These are phyloP conservation scores for Lagorchestes hirsutus DNA, from an alignment of 2,797 vertebrate genomes.

Conservation along the genomic window DNA sequence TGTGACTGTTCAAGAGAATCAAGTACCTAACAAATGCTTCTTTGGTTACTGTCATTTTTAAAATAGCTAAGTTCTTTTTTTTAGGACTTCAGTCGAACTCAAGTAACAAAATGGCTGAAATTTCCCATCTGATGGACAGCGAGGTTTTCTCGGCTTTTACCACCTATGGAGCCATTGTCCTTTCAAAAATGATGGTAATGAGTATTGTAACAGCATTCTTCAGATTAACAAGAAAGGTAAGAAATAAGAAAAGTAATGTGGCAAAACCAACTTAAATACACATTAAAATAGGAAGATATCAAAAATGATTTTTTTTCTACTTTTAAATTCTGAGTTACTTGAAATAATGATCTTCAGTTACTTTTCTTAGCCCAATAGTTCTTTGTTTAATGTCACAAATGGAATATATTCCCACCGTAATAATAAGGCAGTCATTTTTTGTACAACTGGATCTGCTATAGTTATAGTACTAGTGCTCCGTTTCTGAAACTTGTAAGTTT, in stretches of 20 bases:
- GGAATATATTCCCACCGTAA: background rate
- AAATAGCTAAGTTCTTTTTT: conserved; percentile 60
- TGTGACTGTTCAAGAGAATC: background rate
- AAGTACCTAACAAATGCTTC: background rate
- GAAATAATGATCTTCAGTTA: conserved; percentile 36
- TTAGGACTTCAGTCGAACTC: conserved; percentile 51
- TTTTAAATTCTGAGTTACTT: conserved; percentile 42
- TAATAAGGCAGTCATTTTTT: conserved; percentile 24
- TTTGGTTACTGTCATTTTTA: conserved; percentile 32
- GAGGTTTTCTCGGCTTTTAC: conserved; percentile 88
- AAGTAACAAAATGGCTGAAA: conserved; percentile 79
- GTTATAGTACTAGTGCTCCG: conserved; percentile 19
- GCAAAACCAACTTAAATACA: background rate
- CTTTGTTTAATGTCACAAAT: conserved; percentile 44
- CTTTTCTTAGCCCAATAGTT: background rate
- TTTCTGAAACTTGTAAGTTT: conserved; percentile 12
- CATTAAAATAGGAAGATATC: background rate
- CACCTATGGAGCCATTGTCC: conserved; percentile 87
- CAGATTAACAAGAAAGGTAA: conserved; percentile 89
- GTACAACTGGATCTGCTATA: conserved; percentile 24
- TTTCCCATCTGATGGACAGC: conserved; percentile 79
- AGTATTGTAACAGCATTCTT: conserved; percentile 84
- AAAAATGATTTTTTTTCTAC: conserved; percentile 1
- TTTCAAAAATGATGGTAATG: conserved; percentile 93
- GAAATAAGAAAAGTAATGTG: background rate